Base-by-base conservation (phyloP, 2,113 vertebrate species). In the Aspidoscelis tigris region DNA sequence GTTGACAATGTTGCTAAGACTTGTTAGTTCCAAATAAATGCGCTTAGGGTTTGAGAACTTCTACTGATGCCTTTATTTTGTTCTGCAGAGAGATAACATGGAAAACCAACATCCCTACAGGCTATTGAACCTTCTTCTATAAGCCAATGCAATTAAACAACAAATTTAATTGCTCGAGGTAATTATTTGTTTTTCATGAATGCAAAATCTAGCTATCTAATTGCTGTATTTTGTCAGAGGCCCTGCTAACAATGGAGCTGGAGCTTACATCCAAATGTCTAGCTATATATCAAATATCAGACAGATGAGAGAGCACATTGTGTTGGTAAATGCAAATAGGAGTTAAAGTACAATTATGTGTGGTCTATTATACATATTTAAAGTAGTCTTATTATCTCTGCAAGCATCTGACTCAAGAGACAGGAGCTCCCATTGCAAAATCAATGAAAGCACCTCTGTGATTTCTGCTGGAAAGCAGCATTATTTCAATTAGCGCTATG, bases 101-200 rank as follows among this genome's bases (percentile, higher is more conserved):
- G 33, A 84, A 88, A 33, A 8, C 1, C 78, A 85, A 77, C 14
- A 66, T 53, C 82, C 80, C 84, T 92, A 79, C 80, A 83, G 84
- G 91, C 76, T 86, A 81, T 44, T 82, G 84, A 44, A 77, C 14
- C 47, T 74, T 89, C 11, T 80, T 84, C 75, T 87, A 58, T 81
- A 88, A 88, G 4, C 86, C 4, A 50, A 79, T 88, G 55, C 0
- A 1, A 90, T 93, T 92, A 83, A 92, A 69, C 81, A 61, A 76
- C 80, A 74, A 77, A 86, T 88, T 90, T 89, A 92, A 93, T 91
- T 88, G 90, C 82, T n/a, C 78, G 86, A 89, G 84, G 86, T 91
- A 79, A 74, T 33, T 92, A 82, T 93, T 94, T 94, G 91, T 84
- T 91, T 91, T 91, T 87, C 77, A 87, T 88, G 82, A 91, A 89